These are phyloP conservation scores for Gila robusta DNA, from an alignment of 2,797 vertebrate species.

Conservation along the genomic window DNA sequence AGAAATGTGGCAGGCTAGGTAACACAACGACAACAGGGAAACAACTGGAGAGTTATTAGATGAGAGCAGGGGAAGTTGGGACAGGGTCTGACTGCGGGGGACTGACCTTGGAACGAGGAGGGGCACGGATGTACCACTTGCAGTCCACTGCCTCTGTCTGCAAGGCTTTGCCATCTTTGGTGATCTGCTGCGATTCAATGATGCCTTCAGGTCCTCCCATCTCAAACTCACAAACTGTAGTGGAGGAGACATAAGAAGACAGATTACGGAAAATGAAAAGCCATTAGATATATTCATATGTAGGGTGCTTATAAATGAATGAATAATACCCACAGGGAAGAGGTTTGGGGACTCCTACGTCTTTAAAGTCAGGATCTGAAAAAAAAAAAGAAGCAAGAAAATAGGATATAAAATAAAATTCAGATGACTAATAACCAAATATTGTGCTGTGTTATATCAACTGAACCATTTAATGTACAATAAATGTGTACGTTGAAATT, in stretches of 20 bases:
- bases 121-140: slow-evolving; percentile 98
- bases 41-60: slow-evolving; percentile 31
- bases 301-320: slow-evolving; percentile 41
- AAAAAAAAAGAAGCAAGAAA: slow-evolving; percentile 70
- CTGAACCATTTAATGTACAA: not conserved
- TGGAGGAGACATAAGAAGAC: slow-evolving; percentile 33
- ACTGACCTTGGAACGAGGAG: slow-evolving; percentile 97
- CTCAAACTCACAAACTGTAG: slow-evolving; percentile 96
- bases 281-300: slow-evolving; percentile 32
- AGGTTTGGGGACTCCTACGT: slow-evolving; percentile 93
- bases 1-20: slow-evolving; percentile 25
- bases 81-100: not conserved
- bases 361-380: slow-evolving; percentile 99
- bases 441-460: not conserved
- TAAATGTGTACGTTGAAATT: not conserved
- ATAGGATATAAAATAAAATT: slow-evolving; percentile 59
- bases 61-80: not conserved
- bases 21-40: slow-evolving; percentile 22
- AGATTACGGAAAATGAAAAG: slow-evolving; percentile 50
- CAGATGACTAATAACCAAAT: slow-evolving; percentile 61
- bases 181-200: slow-evolving; percentile 96
- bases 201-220: slow-evolving; percentile 98
- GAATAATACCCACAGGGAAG: slow-evolving; percentile 92
- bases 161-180: slow-evolving; percentile 93
- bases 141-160: slow-evolving; percentile 95